Percentiles rank a stretch among this genome's conserved stretches.
These are phyloP conservation scores for Drosophila cardini DNA, from an alignment of 1,140 invertebrate species.

Conservation along the genomic window DNA sequence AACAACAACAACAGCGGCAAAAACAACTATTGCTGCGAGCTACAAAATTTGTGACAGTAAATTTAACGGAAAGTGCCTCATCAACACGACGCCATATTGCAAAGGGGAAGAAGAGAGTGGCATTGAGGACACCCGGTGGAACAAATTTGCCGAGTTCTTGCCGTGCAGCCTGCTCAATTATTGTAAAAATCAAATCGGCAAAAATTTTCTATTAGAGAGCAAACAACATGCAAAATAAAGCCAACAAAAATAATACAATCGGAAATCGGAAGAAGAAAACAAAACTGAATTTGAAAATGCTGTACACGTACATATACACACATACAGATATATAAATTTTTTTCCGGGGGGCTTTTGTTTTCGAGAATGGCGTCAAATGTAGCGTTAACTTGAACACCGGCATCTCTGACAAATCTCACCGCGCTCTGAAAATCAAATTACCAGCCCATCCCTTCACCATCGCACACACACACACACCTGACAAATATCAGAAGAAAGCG, in stretches of 20 bases:
- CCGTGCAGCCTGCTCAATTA: constrained; percentile 33
- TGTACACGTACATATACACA: constrained; percentile 55
- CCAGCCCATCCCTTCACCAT: constrained; percentile 12
- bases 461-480: constrained; percentile 32
- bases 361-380: constrained; percentile 65
- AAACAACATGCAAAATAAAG: constrained; percentile 63
- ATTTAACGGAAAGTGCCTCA: constrained; percentile 60
- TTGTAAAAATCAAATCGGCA: constrained; percentile 39
- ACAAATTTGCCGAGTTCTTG: constrained; percentile 35
- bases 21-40: constrained; percentile 13
- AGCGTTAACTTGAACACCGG: constrained; percentile 62
- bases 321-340: constrained; percentile 15
- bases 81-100: constrained; percentile 32
- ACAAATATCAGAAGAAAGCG: neutral
- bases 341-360: constrained; percentile 23
- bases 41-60: constrained; percentile 61
- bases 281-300: constrained; percentile 57
- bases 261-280: neutral
- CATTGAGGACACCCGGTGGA: constrained; percentile 17
- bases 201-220: constrained; percentile 56
- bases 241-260: constrained; percentile 4
- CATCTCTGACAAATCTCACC: constrained; percentile 57
- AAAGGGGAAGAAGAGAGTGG: neutral
- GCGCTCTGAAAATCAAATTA: constrained; percentile 73
- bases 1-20: constrained; percentile 4